Base-by-base conservation (phyloP, 2,888 invertebrate species). In the Saturnia japonica region DNA sequence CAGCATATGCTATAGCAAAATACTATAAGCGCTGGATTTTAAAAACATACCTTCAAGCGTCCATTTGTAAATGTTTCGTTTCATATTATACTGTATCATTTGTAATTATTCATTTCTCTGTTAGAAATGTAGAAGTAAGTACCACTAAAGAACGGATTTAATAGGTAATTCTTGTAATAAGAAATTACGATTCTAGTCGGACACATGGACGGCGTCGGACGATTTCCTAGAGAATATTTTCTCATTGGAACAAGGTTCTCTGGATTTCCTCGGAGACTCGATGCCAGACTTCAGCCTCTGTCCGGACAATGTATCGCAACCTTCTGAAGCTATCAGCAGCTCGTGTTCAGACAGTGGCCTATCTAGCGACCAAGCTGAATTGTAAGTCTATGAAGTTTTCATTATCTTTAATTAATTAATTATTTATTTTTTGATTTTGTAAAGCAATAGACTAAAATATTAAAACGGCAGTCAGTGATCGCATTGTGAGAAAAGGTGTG, bases 191-290 rank as follows among this genome's bases (percentile, higher is more conserved):
- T 89, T 91, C 1, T 84, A 93, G 93, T 85, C 90, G 76, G 93
- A 93, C 82, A 78, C 89, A 73, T 93, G 93, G 93, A 87, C 90
- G 91, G 90, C 94, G 72, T 91, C 92, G 67, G 91, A 95, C 74
- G 95, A 95, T 80, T 95, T 96, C 75, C 94, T 97, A 80, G 95
- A 97, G 82, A 96, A 96, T 80, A 95, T 97, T 71, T 95, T 96
- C 83, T 96, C 96, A 54, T 82, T 96, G 88, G 95, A 95, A 76
- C 94, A 95, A 76, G 94, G 95, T 68, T 94, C 95, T 16, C 91
- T 96, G 78, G 95, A 94, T 83, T 95, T 95, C 79, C 87, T 96
- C 70, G 95, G 95, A 67, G 94, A 95, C 78, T 82, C 91, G n/a
- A 80, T 94, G 87, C 86, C 94, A 68, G 87, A 95, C 80, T 87